Evolutionary conservation across 1,140 invertebrate genomes (phyloP), one percentile per base, ranked within the genome.

Genomic region (Chironomus tepperi): DNA sequence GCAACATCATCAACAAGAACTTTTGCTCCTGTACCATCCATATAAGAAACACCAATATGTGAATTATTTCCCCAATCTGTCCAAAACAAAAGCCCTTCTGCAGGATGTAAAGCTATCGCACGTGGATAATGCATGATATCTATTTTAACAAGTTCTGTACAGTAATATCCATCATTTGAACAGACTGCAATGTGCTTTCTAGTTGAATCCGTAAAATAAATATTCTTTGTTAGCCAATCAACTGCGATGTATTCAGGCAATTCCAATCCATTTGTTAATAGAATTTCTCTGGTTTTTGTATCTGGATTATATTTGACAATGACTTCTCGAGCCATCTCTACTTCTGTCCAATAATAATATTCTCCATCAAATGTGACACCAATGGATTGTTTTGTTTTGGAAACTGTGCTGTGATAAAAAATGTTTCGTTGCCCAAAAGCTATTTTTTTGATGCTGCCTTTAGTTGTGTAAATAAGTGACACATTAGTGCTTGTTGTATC

Each of bases 151-250:
- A 93, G 78, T 43, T 90, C 83, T 8, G 86, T 84, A 80, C 91
- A 91, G 74, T 86, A 81, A 1, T 82, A 76, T 0, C 88, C 90
- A 77, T 90, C 84, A 15, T 84, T 83, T 0, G 82, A 85, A 78
- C 93, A 95, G 1, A 91, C 93, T 0, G 88, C 90, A 47, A 97
- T 91, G 74, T 88, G 88, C 18, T 88, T 86, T 73, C 88, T 83
- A 19, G 87, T 83, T 18, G 87, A 87, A 79, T 95, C 93, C 0
- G 90, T 70, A 21, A 70, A 70, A 80, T 92, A 93, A 57, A 95
- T 82, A 79, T 93, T 93, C 1, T 85, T 85, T 0, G 90, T 93
- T 15, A 95, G 79, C 89, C 91, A 95, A 80, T 96, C 94, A 0
- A 94, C 83, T 2, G 90, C 90, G 57, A 96, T 82, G 75, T 92